Base-by-base conservation (phyloP, 2,888 invertebrate species). In the Scaptomyza polygonia region DNA sequence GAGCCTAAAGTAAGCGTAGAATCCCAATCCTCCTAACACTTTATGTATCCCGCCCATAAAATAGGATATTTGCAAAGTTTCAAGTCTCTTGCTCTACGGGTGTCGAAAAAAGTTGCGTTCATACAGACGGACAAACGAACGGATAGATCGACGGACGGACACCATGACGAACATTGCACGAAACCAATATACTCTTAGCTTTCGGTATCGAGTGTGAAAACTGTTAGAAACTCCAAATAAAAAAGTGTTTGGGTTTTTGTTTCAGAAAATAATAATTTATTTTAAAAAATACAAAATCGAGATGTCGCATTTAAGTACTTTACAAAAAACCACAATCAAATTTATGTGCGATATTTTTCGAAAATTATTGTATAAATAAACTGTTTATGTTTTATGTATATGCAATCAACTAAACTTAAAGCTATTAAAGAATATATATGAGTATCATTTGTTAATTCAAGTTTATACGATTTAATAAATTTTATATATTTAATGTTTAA, bases 361-460 rank as follows among this genome's bases (percentile, higher is more conserved):
- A 69, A 62, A 57, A 70, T 67, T 68, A 67, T 62, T 49, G n/a
- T 45, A 56, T 58, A 67, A 64, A 57, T 62, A 62, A n/a, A 52
- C 53, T 58, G 21, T 18, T 39, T 16, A 4, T 32, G 25, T 53
- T 59, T 44, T 44, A 36, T 39, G 47, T 43, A 51, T 52, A 14
- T 32, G 62, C 49, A 44, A 57, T 51, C 43, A 59, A 57, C 44
- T 61, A 55, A 71, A 55, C 77, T 77, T 77, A 86, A 58, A 67
- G 49, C 87, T 79, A 84, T 63, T 67, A 55, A 76, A 86, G 70
- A 77, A 79, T 81, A 89, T 85, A 73, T 90, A 90, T 89, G 90
- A 90, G 89, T 90, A 89, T 89, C 90, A 88, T 88, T 90, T 84
- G 82, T 86, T 86, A 88, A 85, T 80, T 72, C 58, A 77, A 73